Evolutionary conservation across 2,888 invertebrate species (phyloP).

Genomic region (Thera obeliscata): DNA sequence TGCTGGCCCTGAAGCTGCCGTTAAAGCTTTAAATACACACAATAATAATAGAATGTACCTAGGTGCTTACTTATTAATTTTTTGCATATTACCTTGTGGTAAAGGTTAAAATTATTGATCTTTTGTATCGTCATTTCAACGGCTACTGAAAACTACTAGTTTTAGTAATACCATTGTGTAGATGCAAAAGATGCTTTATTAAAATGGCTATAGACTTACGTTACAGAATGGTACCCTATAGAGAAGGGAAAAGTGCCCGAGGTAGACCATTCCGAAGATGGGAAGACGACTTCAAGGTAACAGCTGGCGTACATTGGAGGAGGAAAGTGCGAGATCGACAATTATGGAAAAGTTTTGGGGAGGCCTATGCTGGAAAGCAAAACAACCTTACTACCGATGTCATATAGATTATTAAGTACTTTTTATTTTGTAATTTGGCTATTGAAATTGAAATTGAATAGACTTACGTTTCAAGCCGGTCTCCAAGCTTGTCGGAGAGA

Average conservation of each 20-base stretch:
- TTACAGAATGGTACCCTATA: slow-evolving; percentile 57
- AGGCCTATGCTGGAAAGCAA: too few species aligned
- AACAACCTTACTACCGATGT: too few species aligned
- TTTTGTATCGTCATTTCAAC: slow-evolving; percentile 22
- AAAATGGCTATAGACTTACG: slow-evolving; percentile 66
- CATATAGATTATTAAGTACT: too few species aligned
- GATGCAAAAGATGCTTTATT: neutral
- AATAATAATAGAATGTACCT: neutral
- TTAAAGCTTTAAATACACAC: slow-evolving; percentile 41
- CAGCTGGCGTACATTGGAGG: too few species aligned
- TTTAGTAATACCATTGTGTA: neutral
- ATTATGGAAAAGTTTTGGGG: too few species aligned
- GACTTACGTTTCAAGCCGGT: slow-evolving; percentile 85
- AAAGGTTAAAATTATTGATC: slow-evolving; percentile 51
- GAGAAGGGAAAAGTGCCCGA: too few species aligned
- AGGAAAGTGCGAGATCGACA: too few species aligned
- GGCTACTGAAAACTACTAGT: slow-evolving; percentile 5
- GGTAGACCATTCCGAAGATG: too few species aligned
- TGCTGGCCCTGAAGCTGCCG: slow-evolving; percentile 9
- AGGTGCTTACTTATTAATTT: slow-evolving; percentile 26
- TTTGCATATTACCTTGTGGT: slow-evolving; percentile 55
- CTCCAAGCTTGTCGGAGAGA: slow-evolving; percentile 86
- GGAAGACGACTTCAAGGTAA: too few species aligned
- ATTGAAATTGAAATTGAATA: neutral
- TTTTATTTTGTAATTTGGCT: too few species aligned